These are phyloP conservation scores for Tetropium fuscum DNA, from an alignment of 2,888 invertebrate species.

Conservation along the genomic window DNA sequence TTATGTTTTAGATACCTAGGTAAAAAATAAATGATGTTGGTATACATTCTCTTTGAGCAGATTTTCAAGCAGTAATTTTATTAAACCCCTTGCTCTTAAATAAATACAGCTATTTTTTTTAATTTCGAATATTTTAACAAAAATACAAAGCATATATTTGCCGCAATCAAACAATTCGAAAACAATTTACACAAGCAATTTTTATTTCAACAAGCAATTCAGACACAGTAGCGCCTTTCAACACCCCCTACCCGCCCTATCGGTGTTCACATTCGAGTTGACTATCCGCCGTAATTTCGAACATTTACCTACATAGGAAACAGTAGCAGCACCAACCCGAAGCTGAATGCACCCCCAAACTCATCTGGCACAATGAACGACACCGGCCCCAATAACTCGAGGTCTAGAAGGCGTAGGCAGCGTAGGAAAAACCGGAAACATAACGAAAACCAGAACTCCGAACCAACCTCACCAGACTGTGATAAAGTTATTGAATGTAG, in stretches of 20 bases:
- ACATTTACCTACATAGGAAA: constrained; percentile 33
- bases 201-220: no score
- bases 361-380: constrained; percentile 43
- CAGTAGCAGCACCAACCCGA: constrained; percentile 22
- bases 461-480: constrained; percentile 30
- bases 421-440: constrained; percentile 40
- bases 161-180: no score
- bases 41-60: no score
- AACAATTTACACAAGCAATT: no score
- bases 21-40: no score
- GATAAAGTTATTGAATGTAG: constrained; percentile 23
- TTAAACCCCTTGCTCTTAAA: no score
- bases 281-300: constrained; percentile 6
- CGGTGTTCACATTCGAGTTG: constrained; percentile 12
- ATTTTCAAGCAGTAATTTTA: no score
- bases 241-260: neutral
- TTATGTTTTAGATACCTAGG: no score
- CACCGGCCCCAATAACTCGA: constrained; percentile 41
- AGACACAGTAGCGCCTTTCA: constrained; percentile 11
- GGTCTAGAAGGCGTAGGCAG: constrained; percentile 45
- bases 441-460: constrained; percentile 27
- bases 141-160: no score
- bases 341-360: constrained; percentile 16
- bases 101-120: no score
- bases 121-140: no score